Conservation (phyloP, 2,888 invertebrate genomes). For the Apocheima hispidaria region DNA sequence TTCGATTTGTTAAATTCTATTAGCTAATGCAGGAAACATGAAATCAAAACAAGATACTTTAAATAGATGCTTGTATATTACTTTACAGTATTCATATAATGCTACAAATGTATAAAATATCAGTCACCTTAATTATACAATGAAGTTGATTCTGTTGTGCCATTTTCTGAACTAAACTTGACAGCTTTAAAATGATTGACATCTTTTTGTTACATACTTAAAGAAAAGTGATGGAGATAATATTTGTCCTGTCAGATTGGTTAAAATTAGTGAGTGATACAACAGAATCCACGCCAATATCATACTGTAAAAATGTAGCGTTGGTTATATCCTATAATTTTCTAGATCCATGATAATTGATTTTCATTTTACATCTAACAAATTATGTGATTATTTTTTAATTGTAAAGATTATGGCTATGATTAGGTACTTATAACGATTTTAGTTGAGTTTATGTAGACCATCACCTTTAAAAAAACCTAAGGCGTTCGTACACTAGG, state of each 20-base stretch:
- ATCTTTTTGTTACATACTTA: too few species aligned
- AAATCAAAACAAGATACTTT: background rate
- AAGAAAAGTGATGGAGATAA: too few species aligned
- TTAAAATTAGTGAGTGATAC: too few species aligned
- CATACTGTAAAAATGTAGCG: slow-evolving; percentile 21
- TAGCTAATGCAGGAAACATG: background rate
- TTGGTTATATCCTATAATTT: slow-evolving; percentile 5
- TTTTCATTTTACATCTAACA: background rate
- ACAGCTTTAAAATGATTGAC: too few species aligned
- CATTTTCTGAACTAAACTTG: too few species aligned
- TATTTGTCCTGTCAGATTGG: too few species aligned
- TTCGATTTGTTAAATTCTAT: too few species aligned
- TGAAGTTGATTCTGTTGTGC: too few species aligned
- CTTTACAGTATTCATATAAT: slow-evolving; percentile 49
- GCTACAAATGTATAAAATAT: slow-evolving; percentile 80
- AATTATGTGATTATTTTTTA: background rate
- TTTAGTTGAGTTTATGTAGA: background rate
- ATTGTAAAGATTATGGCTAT: background rate
- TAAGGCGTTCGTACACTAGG: background rate
- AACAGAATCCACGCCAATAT: too few species aligned
- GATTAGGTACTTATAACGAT: background rate
- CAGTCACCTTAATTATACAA: slow-evolving; percentile 66
- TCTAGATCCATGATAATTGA: slow-evolving; percentile 10
- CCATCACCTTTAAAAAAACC: background rate
- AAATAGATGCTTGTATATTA: slow-evolving; percentile 24